These are phyloP conservation scores for Erythrolamprus reginae DNA, from an alignment of 2,113 vertebrate genomes.

Conservation along the genomic window DNA sequence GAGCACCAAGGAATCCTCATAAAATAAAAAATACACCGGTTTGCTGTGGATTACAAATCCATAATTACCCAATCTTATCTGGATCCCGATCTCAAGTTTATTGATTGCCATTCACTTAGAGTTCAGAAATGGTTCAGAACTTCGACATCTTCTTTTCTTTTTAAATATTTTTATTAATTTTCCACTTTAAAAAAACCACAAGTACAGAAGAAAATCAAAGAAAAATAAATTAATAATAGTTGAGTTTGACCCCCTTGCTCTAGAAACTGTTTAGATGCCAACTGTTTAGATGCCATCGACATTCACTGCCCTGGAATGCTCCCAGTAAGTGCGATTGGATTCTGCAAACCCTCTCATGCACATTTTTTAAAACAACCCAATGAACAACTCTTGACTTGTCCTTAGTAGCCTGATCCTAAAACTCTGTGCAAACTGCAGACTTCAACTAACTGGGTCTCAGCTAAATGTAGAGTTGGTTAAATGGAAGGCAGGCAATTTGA, in stretches of 20 bases:
- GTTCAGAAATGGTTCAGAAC: not conserved
- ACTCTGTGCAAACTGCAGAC: not conserved
- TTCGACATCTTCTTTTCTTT: too few relatives aligned
- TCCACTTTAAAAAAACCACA: too few relatives aligned
- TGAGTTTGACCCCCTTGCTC: too few relatives aligned
- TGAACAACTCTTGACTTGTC: not conserved
- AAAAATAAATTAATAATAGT: too few relatives aligned
- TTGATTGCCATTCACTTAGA: not conserved
- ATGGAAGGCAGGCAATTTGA: not conserved
- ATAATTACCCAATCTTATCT: not conserved
- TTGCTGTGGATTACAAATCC: not conserved
- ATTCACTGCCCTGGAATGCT: not conserved
- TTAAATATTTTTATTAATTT: too few relatives aligned
- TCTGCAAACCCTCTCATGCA: not conserved
- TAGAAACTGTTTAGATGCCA: not conserved
- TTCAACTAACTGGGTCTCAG: not conserved
- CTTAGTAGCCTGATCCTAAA: not conserved
- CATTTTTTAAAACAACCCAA: not conserved
- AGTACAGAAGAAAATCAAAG: too few relatives aligned
- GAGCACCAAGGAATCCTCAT: not conserved
- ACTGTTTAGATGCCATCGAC: too few relatives aligned
- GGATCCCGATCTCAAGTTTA: not conserved
- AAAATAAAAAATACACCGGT: not conserved
- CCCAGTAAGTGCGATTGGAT: not conserved
- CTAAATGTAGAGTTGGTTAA: not conserved